A percentile compares a stretch with the other conserved stretches of the same genome.
Evolutionary conservation across 1,140 invertebrate species (phyloP).

Genomic region (Mylabris phalerata): DNA sequence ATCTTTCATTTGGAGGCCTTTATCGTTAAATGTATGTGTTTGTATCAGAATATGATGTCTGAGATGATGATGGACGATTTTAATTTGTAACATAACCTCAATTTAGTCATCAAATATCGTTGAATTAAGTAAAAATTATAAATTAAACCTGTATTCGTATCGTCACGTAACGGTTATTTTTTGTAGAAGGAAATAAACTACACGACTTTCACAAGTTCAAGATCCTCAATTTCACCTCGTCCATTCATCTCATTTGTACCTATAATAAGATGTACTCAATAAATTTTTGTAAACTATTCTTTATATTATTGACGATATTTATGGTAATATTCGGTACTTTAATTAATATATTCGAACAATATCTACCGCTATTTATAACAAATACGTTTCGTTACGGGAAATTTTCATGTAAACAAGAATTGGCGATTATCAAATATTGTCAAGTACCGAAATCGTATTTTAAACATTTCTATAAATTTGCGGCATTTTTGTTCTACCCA

Average conservation of each 20-base stretch:
- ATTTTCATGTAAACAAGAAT: constrained; percentile 49
- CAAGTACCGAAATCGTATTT: constrained; percentile 71
- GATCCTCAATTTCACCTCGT: too few relatives aligned
- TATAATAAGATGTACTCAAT: too few relatives aligned
- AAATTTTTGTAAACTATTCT: constrained; percentile 18
- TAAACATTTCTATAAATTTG: constrained; percentile 65
- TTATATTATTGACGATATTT: constrained; percentile 22
- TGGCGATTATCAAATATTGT: constrained; percentile 44
- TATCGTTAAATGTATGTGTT: constrained; percentile 91
- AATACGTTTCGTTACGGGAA: constrained; percentile 63
- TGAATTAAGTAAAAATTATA: too few relatives aligned
- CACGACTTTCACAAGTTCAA: too few relatives aligned
- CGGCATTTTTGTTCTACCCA: constrained; percentile 47
- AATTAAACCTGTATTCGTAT: too few relatives aligned
- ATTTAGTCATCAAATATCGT: too few relatives aligned
- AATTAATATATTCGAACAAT: constrained; percentile 53
- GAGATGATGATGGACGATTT: constrained; percentile 2
- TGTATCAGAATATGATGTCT: constrained; percentile 60
- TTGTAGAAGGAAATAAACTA: too few relatives aligned
- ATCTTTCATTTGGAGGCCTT: constrained; percentile 98
- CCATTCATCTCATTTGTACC: too few relatives aligned
- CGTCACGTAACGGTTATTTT: too few relatives aligned
- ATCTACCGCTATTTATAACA: constrained; percentile 54
- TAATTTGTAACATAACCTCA: not conserved
- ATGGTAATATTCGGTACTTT: constrained; percentile 50